A percentile compares a stretch with the other conserved stretches of the same genome.
Evolutionary conservation across 2,888 invertebrate genomes (phyloP).

Genomic region (Caenorhabditis afra): DNA sequence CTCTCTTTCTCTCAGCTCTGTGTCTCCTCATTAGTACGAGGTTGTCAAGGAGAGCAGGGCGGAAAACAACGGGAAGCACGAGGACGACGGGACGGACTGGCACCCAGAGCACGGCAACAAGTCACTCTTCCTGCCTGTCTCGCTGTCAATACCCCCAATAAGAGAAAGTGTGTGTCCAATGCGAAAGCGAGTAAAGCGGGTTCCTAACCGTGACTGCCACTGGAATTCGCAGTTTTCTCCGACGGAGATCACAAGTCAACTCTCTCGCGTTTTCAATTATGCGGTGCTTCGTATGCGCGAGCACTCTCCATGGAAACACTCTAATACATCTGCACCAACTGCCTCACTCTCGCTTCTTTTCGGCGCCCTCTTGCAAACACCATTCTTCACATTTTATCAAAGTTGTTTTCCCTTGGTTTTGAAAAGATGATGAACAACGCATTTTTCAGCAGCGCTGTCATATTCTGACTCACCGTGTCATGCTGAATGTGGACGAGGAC

Average conservation of each 20-base stretch:
- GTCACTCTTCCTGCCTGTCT: background rate
- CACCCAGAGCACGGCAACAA: background rate
- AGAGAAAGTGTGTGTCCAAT: background rate
- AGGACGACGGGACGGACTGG: background rate
- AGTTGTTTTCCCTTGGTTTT: no score
- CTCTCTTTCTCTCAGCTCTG: background rate
- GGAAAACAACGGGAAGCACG: constrained; percentile 5
- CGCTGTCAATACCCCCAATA: background rate
- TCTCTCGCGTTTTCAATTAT: no score
- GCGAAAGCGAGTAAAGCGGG: background rate
- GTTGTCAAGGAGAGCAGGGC: constrained; percentile 32
- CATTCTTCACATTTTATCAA: no score
- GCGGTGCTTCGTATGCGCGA: no score
- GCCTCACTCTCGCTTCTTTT: background rate
- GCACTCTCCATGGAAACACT: no score
- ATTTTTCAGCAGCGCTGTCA: no score
- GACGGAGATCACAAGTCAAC: background rate
- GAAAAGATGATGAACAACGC: no score
- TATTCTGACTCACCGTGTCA: constrained; percentile 65
- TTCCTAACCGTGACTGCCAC: background rate
- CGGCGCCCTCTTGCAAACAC: background rate
- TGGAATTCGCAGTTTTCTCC: background rate
- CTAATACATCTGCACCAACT: constrained; percentile 2
- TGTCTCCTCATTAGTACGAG: constrained; percentile 3
- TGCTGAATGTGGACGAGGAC: constrained; percentile 69